Conservation (phyloP, 2,797 vertebrate genomes). For the Myotis vivesi region DNA sequence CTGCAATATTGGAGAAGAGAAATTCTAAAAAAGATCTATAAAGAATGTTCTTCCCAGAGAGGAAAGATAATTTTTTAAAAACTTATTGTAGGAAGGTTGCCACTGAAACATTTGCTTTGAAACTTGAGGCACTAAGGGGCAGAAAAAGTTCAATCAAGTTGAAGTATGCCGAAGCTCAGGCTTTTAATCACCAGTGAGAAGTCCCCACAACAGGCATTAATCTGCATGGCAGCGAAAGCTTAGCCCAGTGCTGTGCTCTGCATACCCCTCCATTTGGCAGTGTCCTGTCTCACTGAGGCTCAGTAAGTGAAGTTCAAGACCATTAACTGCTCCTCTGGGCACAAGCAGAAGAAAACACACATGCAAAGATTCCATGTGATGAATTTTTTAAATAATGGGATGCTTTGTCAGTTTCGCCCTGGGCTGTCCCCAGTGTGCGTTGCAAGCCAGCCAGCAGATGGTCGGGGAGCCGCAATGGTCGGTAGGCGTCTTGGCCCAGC, state of each 20-base stretch:
- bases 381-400: conserved; percentile 23
- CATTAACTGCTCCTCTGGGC: not conserved
- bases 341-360: not conserved
- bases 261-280: conserved; percentile 63
- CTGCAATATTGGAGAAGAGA: not conserved
- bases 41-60: conserved; percentile 1
- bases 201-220: conserved; percentile 67
- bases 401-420: not conserved
- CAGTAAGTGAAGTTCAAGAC: conserved; percentile 11
- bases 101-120: conserved; percentile 73
- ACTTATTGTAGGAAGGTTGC: conserved; percentile 38
- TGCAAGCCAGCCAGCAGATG: not conserved
- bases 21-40: not conserved
- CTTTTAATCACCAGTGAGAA: conserved; percentile 81
- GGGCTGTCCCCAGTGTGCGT: not conserved
- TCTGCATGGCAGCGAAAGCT: conserved; percentile 60
- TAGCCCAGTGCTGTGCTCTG: conserved; percentile 71
- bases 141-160: conserved; percentile 79
- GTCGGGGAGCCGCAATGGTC: not conserved
- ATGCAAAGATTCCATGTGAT: not conserved
- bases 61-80: not conserved
- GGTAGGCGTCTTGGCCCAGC: not conserved
- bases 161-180: conserved; percentile 72
- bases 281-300: conserved; percentile 15
- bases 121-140: conserved; percentile 53